Evolutionary conservation across 2,888 invertebrate genomes (phyloP), one percentile per base, ranked within the genome.

Genomic region (Diaperis boleti): DNA sequence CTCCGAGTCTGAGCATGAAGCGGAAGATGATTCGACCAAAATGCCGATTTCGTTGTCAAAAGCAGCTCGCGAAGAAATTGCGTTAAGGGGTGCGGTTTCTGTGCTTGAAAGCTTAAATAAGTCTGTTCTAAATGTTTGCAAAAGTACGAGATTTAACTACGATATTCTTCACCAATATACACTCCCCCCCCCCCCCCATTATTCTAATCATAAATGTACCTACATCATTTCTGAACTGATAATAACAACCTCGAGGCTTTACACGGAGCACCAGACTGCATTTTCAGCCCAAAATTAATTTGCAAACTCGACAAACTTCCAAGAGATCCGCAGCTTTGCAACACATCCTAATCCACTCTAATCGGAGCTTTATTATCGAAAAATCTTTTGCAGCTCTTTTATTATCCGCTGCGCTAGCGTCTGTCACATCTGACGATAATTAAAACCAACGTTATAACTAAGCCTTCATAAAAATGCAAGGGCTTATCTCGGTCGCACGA

Each of bases 71-170:
- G 11, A 42, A 42, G 20, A 42, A 42, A 42, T 42, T 42, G 17
- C 14, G 15, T 7, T 39, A 8, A 8, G 15, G 11, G 6, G 33
- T 5, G 6, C 2, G 33, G 33, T 33, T 33, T 33, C 11, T 33
- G 33, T 33, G 33, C 15, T n/a, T 10, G 17, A 42, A 20, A 3
- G 15, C 41, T 17, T 10, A 6, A 42, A 42, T 10, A n/a, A n/a
- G 11, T 13, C 17, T 10, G 17, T 20, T 42, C 10, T 42, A 42
- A 42, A 18, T 22, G 39, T 37, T 37, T 10, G 52, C 22, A 52
- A 41, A 55, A 41, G 31, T 42, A 55, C 55, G 42, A 26, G 1
- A n/a, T 26, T 26, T 1, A 26, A 26, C n/a, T n/a, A 1, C n/a
- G 26, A 26, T 5, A 26, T n/a, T n/a, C n/a, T n/a, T n/a, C n/a